These are phyloP conservation scores for Periparus ater DNA, from an alignment of 2,797 vertebrate species.

Conservation along the genomic window DNA sequence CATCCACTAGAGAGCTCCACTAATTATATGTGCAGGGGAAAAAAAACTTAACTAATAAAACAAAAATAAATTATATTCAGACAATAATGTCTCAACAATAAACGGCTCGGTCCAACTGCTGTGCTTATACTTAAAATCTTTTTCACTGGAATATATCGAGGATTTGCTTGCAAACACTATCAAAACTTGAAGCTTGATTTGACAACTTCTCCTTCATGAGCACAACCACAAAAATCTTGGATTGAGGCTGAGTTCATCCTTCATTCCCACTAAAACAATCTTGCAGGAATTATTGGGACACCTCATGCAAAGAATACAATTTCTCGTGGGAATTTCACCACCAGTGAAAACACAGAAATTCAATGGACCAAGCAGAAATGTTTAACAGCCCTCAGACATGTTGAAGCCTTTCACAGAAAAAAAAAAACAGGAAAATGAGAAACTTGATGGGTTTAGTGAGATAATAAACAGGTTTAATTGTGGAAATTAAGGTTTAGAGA, in stretches of 20 bases:
- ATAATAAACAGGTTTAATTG: background rate
- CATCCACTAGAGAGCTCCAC: background rate
- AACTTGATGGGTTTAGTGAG: background rate
- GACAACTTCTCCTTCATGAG: background rate
- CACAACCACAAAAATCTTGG: background rate
- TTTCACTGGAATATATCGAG: background rate
- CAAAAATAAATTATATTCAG: background rate
- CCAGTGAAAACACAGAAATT: background rate
- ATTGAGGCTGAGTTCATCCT: background rate
- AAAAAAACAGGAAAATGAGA: background rate
- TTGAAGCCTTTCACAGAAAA: background rate
- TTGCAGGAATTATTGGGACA: background rate
- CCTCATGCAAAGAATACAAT: background rate
- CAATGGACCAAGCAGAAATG: background rate
- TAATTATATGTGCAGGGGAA: accelerated
- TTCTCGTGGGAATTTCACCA: background rate
- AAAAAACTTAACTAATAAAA: background rate
- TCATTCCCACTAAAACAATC: background rate
- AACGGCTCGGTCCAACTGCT: background rate
- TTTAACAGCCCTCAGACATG: background rate
- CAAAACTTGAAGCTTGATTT: background rate
- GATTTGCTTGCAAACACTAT: background rate
- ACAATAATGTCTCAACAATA: background rate
- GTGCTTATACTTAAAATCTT: background rate
- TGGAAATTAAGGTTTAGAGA: background rate